Conservation (phyloP, 2,113 vertebrate species). For the Panurus biarmicus region DNA sequence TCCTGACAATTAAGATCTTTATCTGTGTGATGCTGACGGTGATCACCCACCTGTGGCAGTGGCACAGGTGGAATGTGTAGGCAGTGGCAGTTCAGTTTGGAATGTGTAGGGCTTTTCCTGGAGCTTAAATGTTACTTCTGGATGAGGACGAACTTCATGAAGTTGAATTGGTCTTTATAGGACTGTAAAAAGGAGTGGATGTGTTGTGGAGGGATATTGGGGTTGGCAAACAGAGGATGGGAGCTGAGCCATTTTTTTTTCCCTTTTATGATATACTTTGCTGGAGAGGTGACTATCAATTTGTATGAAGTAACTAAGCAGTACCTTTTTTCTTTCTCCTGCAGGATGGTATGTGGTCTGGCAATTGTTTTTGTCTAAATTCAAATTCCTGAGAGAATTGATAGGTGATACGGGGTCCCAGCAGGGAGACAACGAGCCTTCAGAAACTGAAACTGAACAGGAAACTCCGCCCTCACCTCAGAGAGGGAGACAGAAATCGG, state of each 20-base stretch:
- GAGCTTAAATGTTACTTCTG: neutral
- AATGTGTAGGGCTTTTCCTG: neutral
- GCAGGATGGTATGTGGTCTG: slow-evolving; percentile 98
- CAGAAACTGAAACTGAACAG: slow-evolving; percentile 78
- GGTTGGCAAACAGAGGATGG: neutral
- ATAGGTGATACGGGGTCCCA: slow-evolving; percentile 89
- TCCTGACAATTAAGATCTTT: neutral
- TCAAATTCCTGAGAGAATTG: slow-evolving; percentile 95
- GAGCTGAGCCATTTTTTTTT: neutral
- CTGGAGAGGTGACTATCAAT: neutral
- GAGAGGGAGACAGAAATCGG: slow-evolving; percentile 72
- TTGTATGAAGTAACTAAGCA: neutral
- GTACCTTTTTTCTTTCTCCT: neutral
- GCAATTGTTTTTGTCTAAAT: slow-evolving; percentile 97
- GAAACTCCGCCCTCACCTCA: slow-evolving; percentile 54
- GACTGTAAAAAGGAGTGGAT: neutral
- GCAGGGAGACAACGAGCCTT: slow-evolving; percentile 79
- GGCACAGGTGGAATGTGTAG: neutral
- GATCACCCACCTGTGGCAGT: neutral
- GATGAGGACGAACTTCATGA: neutral
- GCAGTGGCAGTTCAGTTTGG: neutral
- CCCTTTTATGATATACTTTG: neutral
- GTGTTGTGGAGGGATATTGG: neutral
- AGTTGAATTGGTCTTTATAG: neutral
- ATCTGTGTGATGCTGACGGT: neutral